A percentile compares a stretch with the other conserved stretches of the same genome.
phyloP scores from a whole-genome alignment of 2,113 vertebrate genomes.

The Amazona guildingii region DNA sequence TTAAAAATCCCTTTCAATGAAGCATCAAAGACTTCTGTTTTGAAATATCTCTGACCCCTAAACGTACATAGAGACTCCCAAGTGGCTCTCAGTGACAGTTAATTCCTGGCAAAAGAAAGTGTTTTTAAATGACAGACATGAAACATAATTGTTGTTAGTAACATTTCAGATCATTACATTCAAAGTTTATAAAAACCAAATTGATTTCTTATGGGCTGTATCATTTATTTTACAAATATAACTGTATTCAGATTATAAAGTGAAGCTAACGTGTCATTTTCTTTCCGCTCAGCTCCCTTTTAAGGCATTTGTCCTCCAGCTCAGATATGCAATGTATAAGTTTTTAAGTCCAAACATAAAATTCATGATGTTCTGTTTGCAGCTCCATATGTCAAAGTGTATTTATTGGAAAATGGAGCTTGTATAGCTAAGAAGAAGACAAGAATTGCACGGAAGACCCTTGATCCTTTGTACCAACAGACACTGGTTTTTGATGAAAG shows the following conservation, averaged over 20 bases:
- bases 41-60: not conserved
- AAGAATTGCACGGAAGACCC: constrained; percentile 97
- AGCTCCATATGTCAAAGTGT: constrained; percentile 98
- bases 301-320: constrained; percentile 15
- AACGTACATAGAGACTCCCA: not conserved
- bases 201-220: not conserved
- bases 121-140: not conserved
- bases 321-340: not conserved
- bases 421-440: constrained; percentile 99
- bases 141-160: not conserved
- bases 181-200: not conserved
- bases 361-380: constrained; percentile 35
- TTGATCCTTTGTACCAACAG: constrained; percentile 97
- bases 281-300: constrained; percentile 7
- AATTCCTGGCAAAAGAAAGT: not conserved
- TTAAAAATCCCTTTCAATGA: not conserved
- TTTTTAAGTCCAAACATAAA: constrained; percentile 10
- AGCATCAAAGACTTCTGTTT: not conserved
- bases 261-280: not conserved
- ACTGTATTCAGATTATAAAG: not conserved
- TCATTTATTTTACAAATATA: not conserved
- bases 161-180: not conserved
- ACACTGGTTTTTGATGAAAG: constrained; percentile 94
- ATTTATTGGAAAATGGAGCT: constrained; percentile 94
- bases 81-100: not conserved